These are phyloP conservation scores for Probaryconus sp. DNA, from an alignment of 1,140 invertebrate genomes.

Conservation along the genomic window DNA sequence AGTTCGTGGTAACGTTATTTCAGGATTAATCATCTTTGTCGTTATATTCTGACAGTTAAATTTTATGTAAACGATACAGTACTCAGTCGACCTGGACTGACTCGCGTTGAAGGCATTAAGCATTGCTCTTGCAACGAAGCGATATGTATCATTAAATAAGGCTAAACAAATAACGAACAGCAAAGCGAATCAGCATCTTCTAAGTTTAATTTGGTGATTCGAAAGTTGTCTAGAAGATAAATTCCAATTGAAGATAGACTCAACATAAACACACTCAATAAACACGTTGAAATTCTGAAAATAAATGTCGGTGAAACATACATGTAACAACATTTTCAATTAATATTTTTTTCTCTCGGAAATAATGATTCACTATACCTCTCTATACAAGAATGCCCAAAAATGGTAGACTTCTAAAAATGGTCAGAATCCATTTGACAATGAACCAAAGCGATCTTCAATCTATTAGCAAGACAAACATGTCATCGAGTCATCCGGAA, in stretches of 20 bases:
- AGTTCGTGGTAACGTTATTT: conserved; percentile 27
- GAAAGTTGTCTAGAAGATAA: conserved; percentile 6
- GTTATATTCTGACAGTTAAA: conserved; percentile 1
- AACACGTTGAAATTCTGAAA: no score
- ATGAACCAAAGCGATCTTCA: no score
- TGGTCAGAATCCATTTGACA: no score
- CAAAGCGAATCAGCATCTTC: conserved; percentile 5
- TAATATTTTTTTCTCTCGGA: no score
- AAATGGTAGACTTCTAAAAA: no score
- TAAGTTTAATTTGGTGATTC: conserved; percentile 23
- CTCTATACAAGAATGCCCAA: no score
- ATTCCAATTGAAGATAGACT: conserved; percentile 16
- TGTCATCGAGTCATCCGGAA: conserved; percentile 6
- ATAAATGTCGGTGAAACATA: no score
- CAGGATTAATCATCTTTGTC: conserved; percentile 20
- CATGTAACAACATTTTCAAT: no score
- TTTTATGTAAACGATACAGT: conserved; percentile 5
- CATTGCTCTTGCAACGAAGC: conserved; percentile 13
- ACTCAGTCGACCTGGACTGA: no score
- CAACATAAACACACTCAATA: background rate
- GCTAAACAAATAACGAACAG: conserved; percentile 23
- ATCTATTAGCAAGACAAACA: conserved; percentile 15
- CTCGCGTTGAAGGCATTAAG: conserved; percentile 26
- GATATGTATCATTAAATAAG: conserved; percentile 16
- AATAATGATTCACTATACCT: no score